Percentiles rank a stretch among this genome's conserved stretches.
Evolutionary conservation across 2,113 vertebrate species (phyloP).

Genomic region (Leucosticte australis): DNA sequence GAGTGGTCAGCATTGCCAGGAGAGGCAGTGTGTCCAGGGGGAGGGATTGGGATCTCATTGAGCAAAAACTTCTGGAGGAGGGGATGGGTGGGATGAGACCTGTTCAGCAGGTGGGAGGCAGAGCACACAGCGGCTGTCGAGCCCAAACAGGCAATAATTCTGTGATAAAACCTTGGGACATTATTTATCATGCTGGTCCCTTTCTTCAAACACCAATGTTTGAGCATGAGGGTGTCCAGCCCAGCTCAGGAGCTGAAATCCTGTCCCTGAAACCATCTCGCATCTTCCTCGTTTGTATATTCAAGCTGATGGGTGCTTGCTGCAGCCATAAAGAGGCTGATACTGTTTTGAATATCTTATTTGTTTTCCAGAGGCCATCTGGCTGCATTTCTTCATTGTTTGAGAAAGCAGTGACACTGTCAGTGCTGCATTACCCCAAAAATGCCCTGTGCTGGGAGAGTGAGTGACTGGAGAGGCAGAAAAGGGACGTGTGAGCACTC

Average conservation of each 20-base stretch:
- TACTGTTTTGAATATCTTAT: neutral
- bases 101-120: neutral
- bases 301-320: neutral
- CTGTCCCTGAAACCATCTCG: neutral
- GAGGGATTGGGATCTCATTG: neutral
- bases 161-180: neutral
- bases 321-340: neutral
- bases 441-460: neutral
- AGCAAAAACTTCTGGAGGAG: neutral
- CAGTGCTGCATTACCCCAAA: neutral
- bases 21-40: neutral
- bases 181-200: neutral
- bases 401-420: neutral
- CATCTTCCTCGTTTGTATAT: neutral
- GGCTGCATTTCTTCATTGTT: neutral
- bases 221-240: neutral
- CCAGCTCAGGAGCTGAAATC: neutral
- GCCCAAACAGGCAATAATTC: neutral
- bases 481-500: neutral
- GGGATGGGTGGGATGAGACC: neutral
- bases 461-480: neutral
- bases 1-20: neutral
- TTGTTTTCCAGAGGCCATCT: conserved; percentile 38
- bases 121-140: accelerated
- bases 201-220: neutral